Base-by-base conservation (phyloP, 1,140 invertebrate species). In the Drosophila hydei region DNA sequence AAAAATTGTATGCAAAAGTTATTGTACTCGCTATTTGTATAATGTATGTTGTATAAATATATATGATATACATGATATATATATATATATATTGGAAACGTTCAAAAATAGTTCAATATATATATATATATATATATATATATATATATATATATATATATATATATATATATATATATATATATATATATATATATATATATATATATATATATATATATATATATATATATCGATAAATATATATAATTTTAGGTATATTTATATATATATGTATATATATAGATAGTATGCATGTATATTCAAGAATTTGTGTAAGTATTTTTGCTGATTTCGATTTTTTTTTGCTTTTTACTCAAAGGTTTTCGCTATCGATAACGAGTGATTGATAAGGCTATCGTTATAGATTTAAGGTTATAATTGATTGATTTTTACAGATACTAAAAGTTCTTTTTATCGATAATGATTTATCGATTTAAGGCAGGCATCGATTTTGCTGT, bases 1-100 rank as follows among this genome's bases (percentile, higher is more conserved):
- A 85, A 85, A 85, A 33, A 33, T 33, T 87, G 77, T 80, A 85
- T 85, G 81, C 80, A 85, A 84, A 79, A 75, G 63, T 72, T 68
- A 75, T 72, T 71, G 51, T 75, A 67, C 68, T 71, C 68, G 61
- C 68, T 71, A 71, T 42, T 55, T 55, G 52, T 42, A 55, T 42
- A 55, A 55, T 36, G 52, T 21, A 40, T 55, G 36, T 54, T 60
- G 50, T 55, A 67, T 65, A 75, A 42, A 61, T 43, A 65, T 67
- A 71, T 59, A 67, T 63, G 50, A 27, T 38, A 38, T 38, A 38
- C n/a, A 14, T 14, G 14, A 60, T 65, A 69, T 70, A 83, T 75
- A 60, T 81, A 11, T 27, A 27, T 59, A 18, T 51, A 65, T 59
- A 72, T 70, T 70, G 40, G 40, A 73, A 77, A 76, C 61, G 62